Conservation (phyloP, 2,113 vertebrate genomes). For the Sakesphorus luctuosus region DNA sequence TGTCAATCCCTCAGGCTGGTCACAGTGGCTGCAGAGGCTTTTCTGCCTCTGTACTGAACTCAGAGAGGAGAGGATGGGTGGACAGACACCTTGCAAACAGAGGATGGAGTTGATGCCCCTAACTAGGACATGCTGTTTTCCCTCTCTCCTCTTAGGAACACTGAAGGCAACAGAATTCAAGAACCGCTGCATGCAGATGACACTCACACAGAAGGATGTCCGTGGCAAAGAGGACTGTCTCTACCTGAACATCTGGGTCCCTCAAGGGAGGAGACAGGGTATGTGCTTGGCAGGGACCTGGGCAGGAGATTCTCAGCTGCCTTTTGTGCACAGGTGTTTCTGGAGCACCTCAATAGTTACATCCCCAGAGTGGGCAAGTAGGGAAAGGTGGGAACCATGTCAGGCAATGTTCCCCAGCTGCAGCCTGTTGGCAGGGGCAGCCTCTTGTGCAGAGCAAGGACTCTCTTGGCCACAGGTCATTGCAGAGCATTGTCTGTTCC, state of each 20-base stretch:
- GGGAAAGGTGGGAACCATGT: not conserved
- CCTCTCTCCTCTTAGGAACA: conserved; percentile 68
- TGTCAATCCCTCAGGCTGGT: not conserved
- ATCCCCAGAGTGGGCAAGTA: not conserved
- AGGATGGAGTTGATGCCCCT: not conserved
- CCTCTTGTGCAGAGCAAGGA: not conserved
- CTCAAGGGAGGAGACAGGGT: conserved; percentile 78
- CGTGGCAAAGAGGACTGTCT: conserved; percentile 88
- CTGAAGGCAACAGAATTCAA: conserved; percentile 78
- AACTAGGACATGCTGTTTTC: not conserved
- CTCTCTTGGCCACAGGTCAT: not conserved
- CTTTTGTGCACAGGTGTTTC: not conserved
- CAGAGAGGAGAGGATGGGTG: not conserved
- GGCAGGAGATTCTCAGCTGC: not conserved
- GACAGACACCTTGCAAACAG: not conserved
- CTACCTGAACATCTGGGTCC: conserved; percentile 95
- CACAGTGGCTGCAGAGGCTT: not conserved
- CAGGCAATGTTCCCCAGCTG: not conserved
- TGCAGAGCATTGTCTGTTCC: not conserved
- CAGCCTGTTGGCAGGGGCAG: not conserved
- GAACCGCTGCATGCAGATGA: conserved; percentile 83
- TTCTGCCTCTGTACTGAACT: not conserved
- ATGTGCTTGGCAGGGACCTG: not conserved
- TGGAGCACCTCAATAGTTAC: not conserved
- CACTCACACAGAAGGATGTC: conserved; percentile 68